Evolutionary conservation across 2,888 invertebrate genomes (phyloP).

Genomic region (Drosophila phalerata): DNA sequence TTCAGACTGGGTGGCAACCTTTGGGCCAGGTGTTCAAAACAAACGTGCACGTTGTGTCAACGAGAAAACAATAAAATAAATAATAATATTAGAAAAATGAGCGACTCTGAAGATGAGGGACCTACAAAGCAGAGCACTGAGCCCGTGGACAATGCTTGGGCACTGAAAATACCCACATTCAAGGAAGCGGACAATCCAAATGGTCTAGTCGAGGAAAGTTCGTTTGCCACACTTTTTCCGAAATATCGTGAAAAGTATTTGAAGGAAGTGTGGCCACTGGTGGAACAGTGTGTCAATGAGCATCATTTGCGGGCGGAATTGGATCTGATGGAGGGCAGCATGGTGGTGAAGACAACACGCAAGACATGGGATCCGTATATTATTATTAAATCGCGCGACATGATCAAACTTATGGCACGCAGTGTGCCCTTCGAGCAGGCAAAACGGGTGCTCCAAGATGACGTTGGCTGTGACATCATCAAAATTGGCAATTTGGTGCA

Average conservation of each 20-base stretch:
- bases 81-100: constrained; percentile 66
- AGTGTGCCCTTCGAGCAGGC: constrained; percentile 99
- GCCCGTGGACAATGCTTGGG: constrained; percentile 94
- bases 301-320: constrained; percentile 94
- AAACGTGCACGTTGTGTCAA: constrained; percentile 58
- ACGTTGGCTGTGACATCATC: constrained; percentile 97
- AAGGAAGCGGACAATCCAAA: constrained; percentile 95
- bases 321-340: constrained; percentile 96
- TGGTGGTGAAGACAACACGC: constrained; percentile 96
- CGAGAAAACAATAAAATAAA: neutral
- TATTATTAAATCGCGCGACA: constrained; percentile 97
- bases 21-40: constrained; percentile 49
- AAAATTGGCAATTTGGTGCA: constrained; percentile 96
- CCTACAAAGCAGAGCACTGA: constrained; percentile 83
- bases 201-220: constrained; percentile 94
- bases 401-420: constrained; percentile 96
- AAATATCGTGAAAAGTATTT: constrained; percentile 98
- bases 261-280: constrained; percentile 97
- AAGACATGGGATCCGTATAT: constrained; percentile 99
- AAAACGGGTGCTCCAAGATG: constrained; percentile 93
- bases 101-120: constrained; percentile 75
- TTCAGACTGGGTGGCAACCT: too few relatives aligned
- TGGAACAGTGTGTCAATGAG: constrained; percentile 93
- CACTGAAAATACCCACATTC: constrained; percentile 94
- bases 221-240: constrained; percentile 98